Percentiles rank a stretch among this genome's conserved stretches.
phyloP scores from a whole-genome alignment of 2,888 invertebrate genomes.

The Drosophila borborema region DNA sequence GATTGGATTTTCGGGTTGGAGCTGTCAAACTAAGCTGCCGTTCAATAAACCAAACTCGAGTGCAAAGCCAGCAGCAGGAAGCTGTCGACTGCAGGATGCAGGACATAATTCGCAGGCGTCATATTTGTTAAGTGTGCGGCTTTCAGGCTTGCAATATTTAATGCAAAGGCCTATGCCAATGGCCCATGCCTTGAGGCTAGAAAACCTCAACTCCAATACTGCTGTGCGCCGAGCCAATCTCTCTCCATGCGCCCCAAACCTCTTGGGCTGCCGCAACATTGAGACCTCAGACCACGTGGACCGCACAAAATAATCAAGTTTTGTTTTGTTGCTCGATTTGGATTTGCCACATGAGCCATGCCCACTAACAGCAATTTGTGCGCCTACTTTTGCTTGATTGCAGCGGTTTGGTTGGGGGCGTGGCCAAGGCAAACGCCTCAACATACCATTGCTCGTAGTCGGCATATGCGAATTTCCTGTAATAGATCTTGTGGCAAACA shows the following conservation, averaged over 20 bases:
- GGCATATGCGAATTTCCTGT: conserved; percentile 79
- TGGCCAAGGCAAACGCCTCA: conserved; percentile 38
- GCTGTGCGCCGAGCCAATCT: too few relatives aligned
- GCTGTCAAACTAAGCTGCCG: conserved; percentile 25
- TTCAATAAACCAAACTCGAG: conserved; percentile 41
- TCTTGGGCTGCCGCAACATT: conserved; percentile 2
- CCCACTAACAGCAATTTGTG: conserved; percentile 82
- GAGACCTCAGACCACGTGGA: conserved; percentile 44
- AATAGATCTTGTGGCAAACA: conserved; percentile 83
- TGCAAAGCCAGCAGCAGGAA: neutral
- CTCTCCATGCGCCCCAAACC: accelerated
- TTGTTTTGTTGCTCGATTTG: conserved; percentile 84
- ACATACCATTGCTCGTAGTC: conserved; percentile 51
- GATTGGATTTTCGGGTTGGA: conserved; percentile 39
- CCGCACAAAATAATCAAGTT: conserved; percentile 85
- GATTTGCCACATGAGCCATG: conserved; percentile 80
- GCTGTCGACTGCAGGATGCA: conserved; percentile 12
- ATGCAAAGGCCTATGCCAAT: conserved; percentile 46
- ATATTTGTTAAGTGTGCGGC: conserved; percentile 71
- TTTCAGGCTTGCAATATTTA: conserved; percentile 63
- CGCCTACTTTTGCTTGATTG: conserved; percentile 46
- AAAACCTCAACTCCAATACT: conserved; percentile 33
- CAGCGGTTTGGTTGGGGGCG: conserved; percentile 35
- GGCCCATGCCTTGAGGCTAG: conserved; percentile 16
- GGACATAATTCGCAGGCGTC: conserved; percentile 68